Percentiles rank a stretch among this genome's conserved stretches.
Conservation (phyloP, 2,888 invertebrate genomes). For the Acrocyrtus sp. region DNA sequence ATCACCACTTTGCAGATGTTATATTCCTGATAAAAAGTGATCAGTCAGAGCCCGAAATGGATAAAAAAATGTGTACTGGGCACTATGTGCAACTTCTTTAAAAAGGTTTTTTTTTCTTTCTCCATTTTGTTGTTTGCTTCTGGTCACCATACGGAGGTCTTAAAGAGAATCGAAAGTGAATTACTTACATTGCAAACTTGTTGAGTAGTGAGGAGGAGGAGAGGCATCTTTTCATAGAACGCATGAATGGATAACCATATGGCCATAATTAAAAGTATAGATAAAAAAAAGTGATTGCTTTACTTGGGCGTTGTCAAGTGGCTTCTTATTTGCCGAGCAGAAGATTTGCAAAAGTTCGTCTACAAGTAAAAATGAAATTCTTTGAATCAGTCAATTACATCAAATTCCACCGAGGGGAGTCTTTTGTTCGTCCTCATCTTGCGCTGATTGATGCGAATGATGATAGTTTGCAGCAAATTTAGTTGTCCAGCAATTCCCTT, state of each 20-base stretch:
- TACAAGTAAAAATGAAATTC: slow-evolving; percentile 23
- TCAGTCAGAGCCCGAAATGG: too few relatives aligned
- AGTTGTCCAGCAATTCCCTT: slow-evolving; percentile 50
- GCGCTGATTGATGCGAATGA: slow-evolving; percentile 3
- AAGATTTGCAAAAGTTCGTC: too few relatives aligned
- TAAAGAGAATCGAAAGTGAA: too few relatives aligned
- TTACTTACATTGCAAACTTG: too few relatives aligned
- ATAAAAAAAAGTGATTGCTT: slow-evolving; percentile 41
- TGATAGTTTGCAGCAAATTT: slow-evolving; percentile 29
- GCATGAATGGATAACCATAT: slow-evolving; percentile 26
- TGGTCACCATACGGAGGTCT: too few relatives aligned
- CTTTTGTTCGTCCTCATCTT: not conserved
- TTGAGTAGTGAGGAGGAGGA: too few relatives aligned
- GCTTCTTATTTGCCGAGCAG: slow-evolving; percentile 1
- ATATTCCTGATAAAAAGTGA: too few relatives aligned
- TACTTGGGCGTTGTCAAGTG: slow-evolving; percentile 43
- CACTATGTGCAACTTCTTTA: too few relatives aligned
- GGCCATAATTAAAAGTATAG: slow-evolving; percentile 30
- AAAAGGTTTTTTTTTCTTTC: too few relatives aligned
- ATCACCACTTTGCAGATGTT: too few relatives aligned
- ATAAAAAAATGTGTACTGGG: too few relatives aligned
- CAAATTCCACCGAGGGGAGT: slow-evolving; percentile 29
- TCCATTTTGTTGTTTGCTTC: too few relatives aligned
- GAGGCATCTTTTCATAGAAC: slow-evolving; percentile 4
- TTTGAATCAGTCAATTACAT: slow-evolving; percentile 38